phyloP scores from a whole-genome alignment of 2,797 vertebrate species.

The Sphaeramia orbicularis region DNA sequence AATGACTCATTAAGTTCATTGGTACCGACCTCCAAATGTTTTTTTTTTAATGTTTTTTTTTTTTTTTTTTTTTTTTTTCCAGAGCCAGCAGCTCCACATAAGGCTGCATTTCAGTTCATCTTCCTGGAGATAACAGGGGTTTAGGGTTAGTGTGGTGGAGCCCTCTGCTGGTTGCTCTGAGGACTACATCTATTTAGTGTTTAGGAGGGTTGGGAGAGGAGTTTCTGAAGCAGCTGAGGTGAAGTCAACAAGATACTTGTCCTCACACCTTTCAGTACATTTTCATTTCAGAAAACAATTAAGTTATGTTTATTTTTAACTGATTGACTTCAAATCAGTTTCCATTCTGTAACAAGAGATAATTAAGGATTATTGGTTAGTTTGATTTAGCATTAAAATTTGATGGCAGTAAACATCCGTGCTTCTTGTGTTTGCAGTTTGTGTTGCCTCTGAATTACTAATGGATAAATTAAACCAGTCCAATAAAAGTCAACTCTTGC shows the following conservation, averaged over 20 bases:
- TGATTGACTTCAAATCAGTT: neutral
- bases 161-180: slow-evolving; percentile 72
- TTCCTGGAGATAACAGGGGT: neutral
- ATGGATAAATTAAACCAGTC: neutral
- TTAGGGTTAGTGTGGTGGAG: slow-evolving; percentile 40
- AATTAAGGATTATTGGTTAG: neutral
- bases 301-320: neutral
- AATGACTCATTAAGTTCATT: slow-evolving; percentile 77
- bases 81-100: slow-evolving; percentile 46
- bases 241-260: neutral
- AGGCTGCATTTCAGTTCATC: slow-evolving; percentile 13
- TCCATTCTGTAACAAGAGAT: neutral
- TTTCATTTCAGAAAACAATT: neutral
- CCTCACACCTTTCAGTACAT: neutral
- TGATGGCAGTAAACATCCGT: too few species aligned
- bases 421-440: neutral
- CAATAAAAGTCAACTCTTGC: neutral
- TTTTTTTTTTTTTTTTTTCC: too few species aligned
- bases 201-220: neutral
- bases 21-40: slow-evolving; percentile 31
- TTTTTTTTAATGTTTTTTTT: too few species aligned
- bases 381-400: too few species aligned
- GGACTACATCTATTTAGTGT: slow-evolving; percentile 1
- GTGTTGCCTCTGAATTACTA: too few species aligned
- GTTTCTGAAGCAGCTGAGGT: neutral